These are phyloP conservation scores for Urocitellus parryii DNA, from an alignment of 2,113 vertebrate species.

Conservation along the genomic window DNA sequence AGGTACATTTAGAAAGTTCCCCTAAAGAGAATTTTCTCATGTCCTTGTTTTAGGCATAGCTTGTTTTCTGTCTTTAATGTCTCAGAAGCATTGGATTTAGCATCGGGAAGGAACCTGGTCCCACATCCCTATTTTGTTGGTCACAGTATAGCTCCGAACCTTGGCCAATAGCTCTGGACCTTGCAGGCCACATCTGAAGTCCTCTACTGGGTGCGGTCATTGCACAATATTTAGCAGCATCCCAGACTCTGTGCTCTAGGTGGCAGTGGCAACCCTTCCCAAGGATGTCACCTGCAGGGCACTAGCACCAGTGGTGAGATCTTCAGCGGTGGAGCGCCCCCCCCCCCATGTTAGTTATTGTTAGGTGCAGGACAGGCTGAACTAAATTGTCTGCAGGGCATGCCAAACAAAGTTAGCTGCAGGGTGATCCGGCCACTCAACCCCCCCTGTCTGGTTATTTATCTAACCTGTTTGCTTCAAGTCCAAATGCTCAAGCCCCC, in stretches of 20 bases:
- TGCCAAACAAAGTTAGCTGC: too few species aligned
- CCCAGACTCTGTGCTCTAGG: neutral
- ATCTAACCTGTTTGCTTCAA: too few species aligned
- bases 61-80: neutral
- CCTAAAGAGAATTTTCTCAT: neutral
- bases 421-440: too few species aligned
- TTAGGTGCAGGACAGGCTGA: too few species aligned
- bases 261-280: neutral
- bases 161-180: neutral
- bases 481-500: too few species aligned
- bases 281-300: neutral
- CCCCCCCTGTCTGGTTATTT: too few species aligned
- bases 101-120: neutral
- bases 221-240: neutral
- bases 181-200: neutral
- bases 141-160: neutral
- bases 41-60: neutral
- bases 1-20: neutral
- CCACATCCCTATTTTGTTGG: neutral
- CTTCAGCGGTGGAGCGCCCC: neutral
- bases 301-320: accelerated
- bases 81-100: neutral
- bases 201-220: neutral
- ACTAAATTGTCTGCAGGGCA: too few species aligned
- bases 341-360: too few species aligned